These are phyloP conservation scores for Cyanocitta stelleri DNA, from an alignment of 2,113 vertebrate genomes.

Conservation along the genomic window DNA sequence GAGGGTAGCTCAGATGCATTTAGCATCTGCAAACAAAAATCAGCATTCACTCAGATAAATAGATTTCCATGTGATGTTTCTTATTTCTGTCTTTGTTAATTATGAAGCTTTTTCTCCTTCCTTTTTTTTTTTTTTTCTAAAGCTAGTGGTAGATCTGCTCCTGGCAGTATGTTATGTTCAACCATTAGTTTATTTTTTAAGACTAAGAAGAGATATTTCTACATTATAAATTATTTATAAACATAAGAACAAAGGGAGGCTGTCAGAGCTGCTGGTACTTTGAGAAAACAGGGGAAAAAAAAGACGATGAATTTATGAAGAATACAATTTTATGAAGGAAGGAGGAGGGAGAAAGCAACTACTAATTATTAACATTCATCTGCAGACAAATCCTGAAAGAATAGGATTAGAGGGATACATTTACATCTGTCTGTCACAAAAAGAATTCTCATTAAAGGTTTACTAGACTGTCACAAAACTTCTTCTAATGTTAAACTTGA, in stretches of 20 bases:
- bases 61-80: conserved; percentile 19
- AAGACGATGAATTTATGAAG: conserved; percentile 70
- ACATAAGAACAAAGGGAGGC: conserved; percentile 76
- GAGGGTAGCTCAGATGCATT: background rate
- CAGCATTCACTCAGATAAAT: conserved; percentile 9
- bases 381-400: conserved; percentile 71
- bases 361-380: conserved; percentile 79
- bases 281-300: conserved; percentile 65
- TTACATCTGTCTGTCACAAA: conserved; percentile 75
- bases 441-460: conserved; percentile 76
- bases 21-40: conserved; percentile 49
- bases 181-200: conserved; percentile 81
- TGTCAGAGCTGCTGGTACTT: conserved; percentile 73
- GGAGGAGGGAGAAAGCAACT: conserved; percentile 48
- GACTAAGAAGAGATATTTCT: conserved; percentile 80
- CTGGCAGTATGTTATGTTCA: conserved; percentile 72
- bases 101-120: background rate
- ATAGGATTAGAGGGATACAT: conserved; percentile 75
- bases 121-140: background rate
- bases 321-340: conserved; percentile 69
- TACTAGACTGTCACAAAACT: conserved; percentile 72
- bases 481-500: conserved; percentile 62
- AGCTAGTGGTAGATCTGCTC: conserved; percentile 58
- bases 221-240: conserved; percentile 82
- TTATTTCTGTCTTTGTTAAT: conserved; percentile 64